These are phyloP conservation scores for Muscina levida DNA, from an alignment of 2,888 invertebrate species.

Conservation along the genomic window DNA sequence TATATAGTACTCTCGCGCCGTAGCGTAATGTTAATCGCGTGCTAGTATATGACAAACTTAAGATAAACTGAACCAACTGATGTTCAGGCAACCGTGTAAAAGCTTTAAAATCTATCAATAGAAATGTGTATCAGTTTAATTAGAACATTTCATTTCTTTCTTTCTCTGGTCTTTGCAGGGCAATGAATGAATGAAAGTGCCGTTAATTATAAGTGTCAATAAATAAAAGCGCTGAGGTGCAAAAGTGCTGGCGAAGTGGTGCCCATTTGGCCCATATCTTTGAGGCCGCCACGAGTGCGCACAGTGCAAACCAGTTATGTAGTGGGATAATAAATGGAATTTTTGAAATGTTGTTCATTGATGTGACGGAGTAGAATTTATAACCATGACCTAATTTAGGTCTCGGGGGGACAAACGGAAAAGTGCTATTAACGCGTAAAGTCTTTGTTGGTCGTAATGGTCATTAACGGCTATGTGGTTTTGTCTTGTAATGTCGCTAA, in stretches of 20 bases:
- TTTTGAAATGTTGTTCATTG: not conserved
- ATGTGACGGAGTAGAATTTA: not conserved
- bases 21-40: constrained; percentile 36
- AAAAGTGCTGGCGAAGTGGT: constrained; percentile 19
- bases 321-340: not conserved
- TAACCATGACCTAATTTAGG: not conserved
- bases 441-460: too few relatives aligned
- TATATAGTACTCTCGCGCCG: too few relatives aligned
- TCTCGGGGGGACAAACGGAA: too few relatives aligned
- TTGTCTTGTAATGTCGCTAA: too few relatives aligned
- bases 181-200: constrained; percentile 61
- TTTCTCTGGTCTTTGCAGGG: constrained; percentile 16
- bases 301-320: not conserved
- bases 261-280: constrained; percentile 6
- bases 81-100: constrained; percentile 40
- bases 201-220: constrained; percentile 64
- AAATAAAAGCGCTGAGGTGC: constrained; percentile 38
- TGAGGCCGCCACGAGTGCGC: constrained; percentile 17
- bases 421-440: too few relatives aligned
- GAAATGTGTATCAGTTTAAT: constrained; percentile 57
- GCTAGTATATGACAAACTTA: constrained; percentile 33
- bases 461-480: too few relatives aligned
- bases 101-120: constrained; percentile 55
- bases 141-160: constrained; percentile 44
- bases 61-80: constrained; percentile 45